A percentile compares a stretch with the other conserved stretches of the same genome.
Evolutionary conservation across 2,888 invertebrate species (phyloP).

Genomic region (Eumacrocentrus americanus): DNA sequence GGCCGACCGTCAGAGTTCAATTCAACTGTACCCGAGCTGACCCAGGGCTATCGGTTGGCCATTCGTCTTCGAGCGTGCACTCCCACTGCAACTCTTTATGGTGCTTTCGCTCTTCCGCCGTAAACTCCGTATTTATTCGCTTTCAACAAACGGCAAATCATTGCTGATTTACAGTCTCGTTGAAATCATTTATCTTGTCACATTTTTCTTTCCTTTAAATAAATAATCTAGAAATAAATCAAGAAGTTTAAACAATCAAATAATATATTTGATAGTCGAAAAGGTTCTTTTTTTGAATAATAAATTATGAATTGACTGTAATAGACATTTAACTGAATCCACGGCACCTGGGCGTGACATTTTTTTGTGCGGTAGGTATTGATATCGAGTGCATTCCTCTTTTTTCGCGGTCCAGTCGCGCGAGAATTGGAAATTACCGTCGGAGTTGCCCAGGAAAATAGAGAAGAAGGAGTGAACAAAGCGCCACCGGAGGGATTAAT

Average conservation of each 20-base stretch:
- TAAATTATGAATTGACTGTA: background rate
- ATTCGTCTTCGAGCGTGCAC: constrained; percentile 44
- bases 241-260: background rate
- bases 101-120: constrained; percentile 11
- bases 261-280: no score
- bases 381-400: constrained; percentile 20
- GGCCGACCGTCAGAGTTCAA: background rate
- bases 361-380: background rate
- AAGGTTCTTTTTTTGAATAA: no score
- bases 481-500: constrained; percentile 30
- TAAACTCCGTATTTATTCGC: background rate
- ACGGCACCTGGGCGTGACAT: background rate
- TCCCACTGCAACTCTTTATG: constrained; percentile 22
- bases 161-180: background rate
- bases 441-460: constrained; percentile 13
- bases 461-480: constrained; percentile 20
- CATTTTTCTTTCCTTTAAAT: background rate
- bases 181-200: background rate
- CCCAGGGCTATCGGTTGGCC: constrained; percentile 48
- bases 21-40: constrained; percentile 9
- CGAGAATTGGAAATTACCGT: constrained; percentile 27
- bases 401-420: background rate
- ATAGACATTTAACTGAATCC: background rate
- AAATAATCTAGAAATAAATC: background rate
- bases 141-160: background rate